phyloP scores from a whole-genome alignment of 2,113 vertebrate species.

The Baryphthengus martii region DNA sequence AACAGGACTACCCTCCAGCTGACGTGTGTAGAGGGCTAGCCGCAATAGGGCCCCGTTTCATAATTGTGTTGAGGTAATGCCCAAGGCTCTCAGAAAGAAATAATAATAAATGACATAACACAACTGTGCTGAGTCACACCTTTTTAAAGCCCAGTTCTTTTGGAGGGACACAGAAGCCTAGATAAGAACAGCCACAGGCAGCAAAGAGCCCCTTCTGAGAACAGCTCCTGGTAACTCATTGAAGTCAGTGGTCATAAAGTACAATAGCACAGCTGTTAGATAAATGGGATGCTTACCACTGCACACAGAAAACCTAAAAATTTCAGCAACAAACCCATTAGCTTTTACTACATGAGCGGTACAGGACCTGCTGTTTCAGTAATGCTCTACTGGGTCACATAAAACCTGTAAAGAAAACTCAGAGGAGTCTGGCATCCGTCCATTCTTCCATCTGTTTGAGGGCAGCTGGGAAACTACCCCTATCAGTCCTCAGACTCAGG shows the following conservation, averaged over 20 bases:
- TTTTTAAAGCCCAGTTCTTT: constrained; percentile 37
- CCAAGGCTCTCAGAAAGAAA: constrained; percentile 24
- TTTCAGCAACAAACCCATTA: constrained; percentile 33
- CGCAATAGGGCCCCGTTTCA: background rate
- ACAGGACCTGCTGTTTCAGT: constrained; percentile 36
- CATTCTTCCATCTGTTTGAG: constrained; percentile 35
- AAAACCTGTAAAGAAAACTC: constrained; percentile 22
- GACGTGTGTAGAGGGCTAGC: background rate
- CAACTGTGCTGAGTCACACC: constrained; percentile 44
- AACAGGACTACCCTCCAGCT: background rate
- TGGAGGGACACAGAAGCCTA: background rate
- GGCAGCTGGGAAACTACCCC: constrained; percentile 34
- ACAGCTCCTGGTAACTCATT: constrained; percentile 42
- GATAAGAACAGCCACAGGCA: background rate
- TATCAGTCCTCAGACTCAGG: background rate
- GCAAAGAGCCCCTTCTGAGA: constrained; percentile 28
- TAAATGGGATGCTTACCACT: constrained; percentile 38
- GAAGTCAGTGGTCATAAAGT: constrained; percentile 40
- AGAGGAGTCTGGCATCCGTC: constrained; percentile 20
- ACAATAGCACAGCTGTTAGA: constrained; percentile 57
- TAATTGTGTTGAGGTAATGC: constrained; percentile 22
- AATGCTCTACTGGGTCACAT: constrained; percentile 34
- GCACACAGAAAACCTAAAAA: constrained; percentile 47
- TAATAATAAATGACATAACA: background rate
- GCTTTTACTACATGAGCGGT: constrained; percentile 40